phyloP scores from a whole-genome alignment of 2,113 vertebrate species.

The Aptenodytes forsteri region DNA sequence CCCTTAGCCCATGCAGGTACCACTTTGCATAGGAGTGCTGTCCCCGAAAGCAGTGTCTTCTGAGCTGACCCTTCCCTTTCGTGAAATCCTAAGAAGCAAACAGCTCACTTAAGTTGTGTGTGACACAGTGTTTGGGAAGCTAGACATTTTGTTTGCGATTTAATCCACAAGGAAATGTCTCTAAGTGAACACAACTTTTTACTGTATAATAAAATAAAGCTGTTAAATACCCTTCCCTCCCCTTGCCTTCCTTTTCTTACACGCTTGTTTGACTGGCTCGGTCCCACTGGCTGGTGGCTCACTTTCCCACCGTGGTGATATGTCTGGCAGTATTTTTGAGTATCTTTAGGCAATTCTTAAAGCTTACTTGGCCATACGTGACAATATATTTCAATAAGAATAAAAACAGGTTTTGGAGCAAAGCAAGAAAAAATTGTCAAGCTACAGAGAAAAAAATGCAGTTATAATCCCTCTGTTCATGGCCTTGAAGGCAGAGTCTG shows the following conservation, averaged over 20 bases:
- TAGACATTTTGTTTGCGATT: not conserved
- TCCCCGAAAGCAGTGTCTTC: not conserved
- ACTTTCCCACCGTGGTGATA: not conserved
- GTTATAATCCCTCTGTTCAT: not conserved
- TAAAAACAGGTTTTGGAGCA: not conserved
- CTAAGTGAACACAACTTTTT: not conserved
- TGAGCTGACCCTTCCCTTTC: not conserved
- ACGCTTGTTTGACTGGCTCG: not conserved
- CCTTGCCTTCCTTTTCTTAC: not conserved
- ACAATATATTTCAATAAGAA: not conserved
- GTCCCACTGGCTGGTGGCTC: not conserved
- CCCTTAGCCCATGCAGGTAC: not conserved
- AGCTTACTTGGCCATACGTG: not conserved
- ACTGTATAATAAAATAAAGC: not conserved
- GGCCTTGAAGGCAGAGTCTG: constrained; percentile 10
- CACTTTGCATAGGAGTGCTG: not conserved
- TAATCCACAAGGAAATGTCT: not conserved
- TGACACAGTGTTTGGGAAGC: not conserved
- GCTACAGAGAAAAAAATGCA: not conserved
- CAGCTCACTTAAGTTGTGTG: not conserved
- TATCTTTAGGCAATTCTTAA: not conserved
- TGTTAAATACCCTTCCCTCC: not conserved
- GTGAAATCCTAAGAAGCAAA: not conserved
- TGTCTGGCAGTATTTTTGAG: not conserved
- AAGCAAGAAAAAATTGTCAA: not conserved